Evolutionary conservation across 2,888 invertebrate species (phyloP), one percentile per base, ranked within the genome.

Genomic region (Drosophila histrio): DNA sequence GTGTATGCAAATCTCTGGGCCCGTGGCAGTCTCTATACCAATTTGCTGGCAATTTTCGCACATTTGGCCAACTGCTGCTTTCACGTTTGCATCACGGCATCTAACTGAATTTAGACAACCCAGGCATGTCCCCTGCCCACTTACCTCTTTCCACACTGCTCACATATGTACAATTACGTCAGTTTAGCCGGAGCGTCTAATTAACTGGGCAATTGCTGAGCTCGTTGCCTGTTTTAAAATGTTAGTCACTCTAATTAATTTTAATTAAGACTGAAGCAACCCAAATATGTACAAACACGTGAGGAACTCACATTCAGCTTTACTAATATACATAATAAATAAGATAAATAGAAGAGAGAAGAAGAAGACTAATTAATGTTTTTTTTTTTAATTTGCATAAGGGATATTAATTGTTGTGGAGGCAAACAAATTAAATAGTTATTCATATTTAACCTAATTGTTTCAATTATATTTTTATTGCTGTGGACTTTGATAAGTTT

Each of bases 21-120:
- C 58, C 21, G 57, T 56, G 58, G 61, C 61, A 54, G 58, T 39
- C 63, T 44, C 53, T 54, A 52, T 43, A 32, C 46, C 85, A 77
- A 82, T 82, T 82, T 84, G 66, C 58, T 46, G 53, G 79, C 65
- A 77, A 82, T 82, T 82, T 82, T 82, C 79, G 74, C 82, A 81
- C 82, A 74, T 82, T 82, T 79, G 72, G 74, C 79, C 79, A 81
- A 79, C 79, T 74, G 84, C 81, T 79, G 77, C 82, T 81, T 84
- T 82, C 81, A 74, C 84, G 76, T 81, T 81, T 70, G 71, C 58
- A 58, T 53, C 67, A 67, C 24, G 43, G 41, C 57, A 39, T 44
- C 72, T 54, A 63, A 63, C 60, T 65, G 41, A 53, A 57, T 63
- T 58, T 44, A 50, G 32, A 38, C 49, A 38, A 50, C 4, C 9